Conservation (phyloP, 2,888 invertebrate species). For the Drosophila infuscata region DNA sequence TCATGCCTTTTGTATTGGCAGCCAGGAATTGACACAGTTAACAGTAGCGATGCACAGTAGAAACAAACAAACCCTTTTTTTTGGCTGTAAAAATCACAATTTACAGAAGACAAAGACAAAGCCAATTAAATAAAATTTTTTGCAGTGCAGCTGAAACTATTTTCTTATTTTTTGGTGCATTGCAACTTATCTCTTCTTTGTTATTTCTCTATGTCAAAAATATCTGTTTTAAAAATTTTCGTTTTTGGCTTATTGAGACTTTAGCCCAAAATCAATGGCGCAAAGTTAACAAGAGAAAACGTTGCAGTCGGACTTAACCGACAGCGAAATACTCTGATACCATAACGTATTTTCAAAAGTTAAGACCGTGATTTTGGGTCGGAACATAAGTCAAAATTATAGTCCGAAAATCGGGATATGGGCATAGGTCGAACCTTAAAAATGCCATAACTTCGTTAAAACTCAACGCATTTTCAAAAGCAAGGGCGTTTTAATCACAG, state of each 20-base stretch:
- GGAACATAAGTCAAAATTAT: too few relatives aligned
- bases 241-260: neutral
- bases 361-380: too few relatives aligned
- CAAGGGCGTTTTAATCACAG: too few relatives aligned
- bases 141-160: neutral
- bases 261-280: neutral
- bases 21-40: conserved; percentile 63
- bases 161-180: neutral
- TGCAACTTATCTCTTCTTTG: neutral
- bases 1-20: conserved; percentile 44
- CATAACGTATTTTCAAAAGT: too few relatives aligned
- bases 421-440: too few relatives aligned
- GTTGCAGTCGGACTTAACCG: too few relatives aligned
- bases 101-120: too few relatives aligned
- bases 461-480: too few relatives aligned
- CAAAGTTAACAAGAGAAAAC: neutral
- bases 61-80: neutral
- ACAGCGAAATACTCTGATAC: too few relatives aligned
- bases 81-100: neutral
- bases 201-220: neutral
- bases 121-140: neutral
- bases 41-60: conserved; percentile 14
- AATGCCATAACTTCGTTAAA: too few relatives aligned
- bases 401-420: too few relatives aligned
- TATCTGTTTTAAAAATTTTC: neutral